Conservation (phyloP, 2,888 invertebrate genomes). For the Sinhomidia bicolor region DNA sequence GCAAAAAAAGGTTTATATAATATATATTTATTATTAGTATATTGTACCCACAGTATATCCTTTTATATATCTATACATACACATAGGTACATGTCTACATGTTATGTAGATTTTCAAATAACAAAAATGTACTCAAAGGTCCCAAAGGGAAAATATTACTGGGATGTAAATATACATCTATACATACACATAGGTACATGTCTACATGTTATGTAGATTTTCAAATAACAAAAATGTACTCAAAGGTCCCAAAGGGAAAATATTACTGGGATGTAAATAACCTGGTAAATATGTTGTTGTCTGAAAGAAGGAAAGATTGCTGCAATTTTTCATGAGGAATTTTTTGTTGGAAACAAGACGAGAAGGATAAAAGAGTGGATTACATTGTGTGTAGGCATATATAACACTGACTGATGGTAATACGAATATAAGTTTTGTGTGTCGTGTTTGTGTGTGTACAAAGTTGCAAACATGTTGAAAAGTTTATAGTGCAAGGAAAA, state of each 20-base stretch:
- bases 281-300: constrained; percentile 41
- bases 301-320: constrained; percentile 53
- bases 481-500: constrained; percentile 5
- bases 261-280: constrained; percentile 57
- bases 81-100: neutral
- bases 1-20: too few species aligned
- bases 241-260: constrained; percentile 51
- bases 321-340: constrained; percentile 58
- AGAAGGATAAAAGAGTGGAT: constrained; percentile 40
- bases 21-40: too few species aligned
- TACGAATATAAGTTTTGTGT: neutral
- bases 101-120: neutral
- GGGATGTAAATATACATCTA: constrained; percentile 61
- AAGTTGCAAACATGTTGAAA: constrained; percentile 16
- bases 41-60: too few species aligned
- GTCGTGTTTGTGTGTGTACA: neutral
- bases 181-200: too few species aligned
- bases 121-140: neutral
- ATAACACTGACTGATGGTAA: neutral
- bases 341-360: constrained; percentile 38
- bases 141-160: constrained; percentile 56
- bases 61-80: neutral
- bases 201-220: neutral
- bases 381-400: neutral
- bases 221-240: neutral